A percentile compares a stretch with the other conserved stretches of the same genome.
Conservation (phyloP, 1,140 invertebrate species). For the Adelges cooleyi region DNA sequence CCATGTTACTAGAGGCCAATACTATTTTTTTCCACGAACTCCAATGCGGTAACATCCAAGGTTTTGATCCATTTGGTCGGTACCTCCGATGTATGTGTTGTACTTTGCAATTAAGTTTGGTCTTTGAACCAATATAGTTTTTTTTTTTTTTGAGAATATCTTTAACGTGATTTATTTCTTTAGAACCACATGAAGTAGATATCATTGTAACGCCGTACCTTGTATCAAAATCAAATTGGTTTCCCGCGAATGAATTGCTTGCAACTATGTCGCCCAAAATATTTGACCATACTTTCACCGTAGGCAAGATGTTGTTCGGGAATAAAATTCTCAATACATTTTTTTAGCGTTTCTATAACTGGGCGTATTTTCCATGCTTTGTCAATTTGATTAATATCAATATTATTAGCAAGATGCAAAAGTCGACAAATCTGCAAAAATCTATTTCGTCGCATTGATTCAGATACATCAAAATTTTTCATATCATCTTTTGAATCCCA, state of each 20-base stretch:
- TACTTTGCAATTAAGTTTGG: not conserved
- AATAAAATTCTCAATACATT: not conserved
- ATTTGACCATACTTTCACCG: constrained; percentile 31
- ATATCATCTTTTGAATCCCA: not conserved
- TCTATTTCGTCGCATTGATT: not conserved
- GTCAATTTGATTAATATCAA: not conserved
- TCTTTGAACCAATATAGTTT: not conserved
- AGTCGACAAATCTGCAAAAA: constrained; percentile 1
- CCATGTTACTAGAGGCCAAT: constrained; percentile 31
- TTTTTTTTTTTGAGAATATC: not conserved
- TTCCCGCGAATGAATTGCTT: constrained; percentile 32
- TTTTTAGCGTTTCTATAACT: not conserved
- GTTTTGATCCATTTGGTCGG: constrained; percentile 32
- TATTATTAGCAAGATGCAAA: not conserved
- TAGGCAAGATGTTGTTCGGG: not conserved
- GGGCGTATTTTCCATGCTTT: not conserved
- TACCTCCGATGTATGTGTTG: constrained; percentile 20
- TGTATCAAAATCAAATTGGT: constrained; percentile 31
- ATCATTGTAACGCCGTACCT: constrained; percentile 22
- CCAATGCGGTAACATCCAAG: constrained; percentile 30
- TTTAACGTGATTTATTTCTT: not conserved
- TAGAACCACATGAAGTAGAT: not conserved
- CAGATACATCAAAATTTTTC: not conserved
- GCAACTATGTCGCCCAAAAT: constrained; percentile 31
- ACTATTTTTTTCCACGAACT: constrained; percentile 33